Evolutionary conservation across 2,113 vertebrate species (phyloP).

Genomic region (Myxocyprinus asiaticus): DNA sequence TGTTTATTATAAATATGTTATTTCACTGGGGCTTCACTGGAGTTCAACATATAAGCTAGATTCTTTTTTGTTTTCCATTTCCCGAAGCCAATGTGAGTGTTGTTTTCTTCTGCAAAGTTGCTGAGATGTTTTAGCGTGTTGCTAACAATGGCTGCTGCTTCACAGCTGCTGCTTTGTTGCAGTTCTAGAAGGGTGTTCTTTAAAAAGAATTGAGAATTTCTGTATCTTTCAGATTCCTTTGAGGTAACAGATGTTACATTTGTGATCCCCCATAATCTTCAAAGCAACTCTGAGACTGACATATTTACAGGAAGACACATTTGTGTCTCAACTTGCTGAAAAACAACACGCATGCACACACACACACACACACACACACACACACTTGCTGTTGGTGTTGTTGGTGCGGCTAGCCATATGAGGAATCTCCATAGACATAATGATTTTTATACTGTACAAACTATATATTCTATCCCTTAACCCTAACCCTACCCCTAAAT

Average conservation of each 20-base stretch:
- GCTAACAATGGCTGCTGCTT: too few relatives aligned
- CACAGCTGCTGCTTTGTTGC: background rate
- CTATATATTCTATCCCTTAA: too few relatives aligned
- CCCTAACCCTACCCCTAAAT: too few relatives aligned
- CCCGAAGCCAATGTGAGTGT: background rate
- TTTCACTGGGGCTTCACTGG: background rate
- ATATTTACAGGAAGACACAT: too few relatives aligned
- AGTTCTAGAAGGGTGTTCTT: constrained; percentile 9
- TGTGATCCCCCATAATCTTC: constrained; percentile 21
- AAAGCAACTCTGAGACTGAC: constrained; percentile 17
- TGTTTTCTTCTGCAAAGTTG: background rate
- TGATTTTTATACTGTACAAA: too few relatives aligned
- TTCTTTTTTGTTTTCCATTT: too few relatives aligned
- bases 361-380: background rate
- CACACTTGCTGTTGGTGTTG: too few relatives aligned
- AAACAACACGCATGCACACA: constrained; percentile 6
- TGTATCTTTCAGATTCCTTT: constrained; percentile 13
- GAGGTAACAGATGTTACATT: constrained; percentile 6
- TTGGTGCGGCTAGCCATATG: too few relatives aligned
- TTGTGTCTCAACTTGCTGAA: background rate
- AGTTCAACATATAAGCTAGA: background rate
- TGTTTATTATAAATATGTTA: too few relatives aligned
- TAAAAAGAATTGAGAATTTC: constrained; percentile 1
- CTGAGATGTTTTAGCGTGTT: too few relatives aligned
- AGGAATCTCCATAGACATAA: too few relatives aligned